phyloP scores from a whole-genome alignment of 2,888 invertebrate genomes.

The Machimus atricapillus region DNA sequence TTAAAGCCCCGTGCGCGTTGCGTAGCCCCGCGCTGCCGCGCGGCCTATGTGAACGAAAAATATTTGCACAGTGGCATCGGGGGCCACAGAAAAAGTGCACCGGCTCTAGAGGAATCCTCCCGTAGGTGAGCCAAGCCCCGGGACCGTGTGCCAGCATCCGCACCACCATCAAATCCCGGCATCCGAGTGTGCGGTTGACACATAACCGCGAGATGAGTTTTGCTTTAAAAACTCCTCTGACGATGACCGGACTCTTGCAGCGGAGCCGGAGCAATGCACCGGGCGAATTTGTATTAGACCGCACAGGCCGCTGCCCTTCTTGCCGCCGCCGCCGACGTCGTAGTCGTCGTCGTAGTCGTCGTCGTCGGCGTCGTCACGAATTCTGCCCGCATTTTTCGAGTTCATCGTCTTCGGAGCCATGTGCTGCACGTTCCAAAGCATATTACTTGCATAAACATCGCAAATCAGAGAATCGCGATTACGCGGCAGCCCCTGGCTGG shows the following conservation, averaged over 20 bases:
- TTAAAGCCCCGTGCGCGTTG: background rate
- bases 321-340: background rate
- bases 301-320: background rate
- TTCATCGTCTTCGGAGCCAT: slow-evolving; percentile 15
- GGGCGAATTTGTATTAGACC: background rate
- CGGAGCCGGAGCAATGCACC: background rate
- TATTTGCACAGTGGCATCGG: slow-evolving; percentile 2
- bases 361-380: background rate
- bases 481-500: background rate
- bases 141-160: background rate
- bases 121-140: background rate
- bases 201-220: background rate
- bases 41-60: background rate
- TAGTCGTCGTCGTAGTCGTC: background rate
- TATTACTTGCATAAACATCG: slow-evolving; percentile 1
- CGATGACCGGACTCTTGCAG: background rate
- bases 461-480: background rate
- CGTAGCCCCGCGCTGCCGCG: background rate
- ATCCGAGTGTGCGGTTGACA: background rate
- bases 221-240: background rate
- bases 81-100: background rate
- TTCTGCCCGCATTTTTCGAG: slow-evolving; percentile 9
- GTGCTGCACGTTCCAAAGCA: background rate
- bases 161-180: background rate
- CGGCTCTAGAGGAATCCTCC: background rate